These are phyloP conservation scores for Schizopygopsis malacanthus DNA, from an alignment of 2,797 vertebrate species.

Conservation along the genomic window DNA sequence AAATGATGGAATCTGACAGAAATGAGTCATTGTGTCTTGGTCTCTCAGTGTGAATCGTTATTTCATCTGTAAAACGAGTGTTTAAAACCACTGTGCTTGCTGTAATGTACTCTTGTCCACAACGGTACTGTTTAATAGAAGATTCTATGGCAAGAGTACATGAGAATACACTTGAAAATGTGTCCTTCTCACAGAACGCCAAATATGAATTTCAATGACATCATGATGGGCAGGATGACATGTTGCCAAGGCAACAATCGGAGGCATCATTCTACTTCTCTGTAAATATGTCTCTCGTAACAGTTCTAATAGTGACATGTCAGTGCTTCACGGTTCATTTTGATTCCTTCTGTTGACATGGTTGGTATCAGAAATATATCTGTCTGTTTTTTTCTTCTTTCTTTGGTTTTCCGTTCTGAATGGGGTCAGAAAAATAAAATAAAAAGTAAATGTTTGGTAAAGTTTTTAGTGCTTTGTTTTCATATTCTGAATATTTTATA, in stretches of 20 bases:
- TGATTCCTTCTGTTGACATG: conserved; percentile 49
- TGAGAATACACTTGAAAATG: conserved; percentile 43
- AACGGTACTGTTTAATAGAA: conserved; percentile 36
- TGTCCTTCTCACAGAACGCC: conserved; percentile 30
- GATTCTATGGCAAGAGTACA: conserved; percentile 40
- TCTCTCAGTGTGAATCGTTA: conserved; percentile 53
- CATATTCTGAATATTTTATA: conserved; percentile 85
- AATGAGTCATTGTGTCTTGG: conserved; percentile 53
- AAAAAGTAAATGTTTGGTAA: conserved; percentile 82
- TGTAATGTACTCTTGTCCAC: conserved; percentile 46
- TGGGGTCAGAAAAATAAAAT: conserved; percentile 71
- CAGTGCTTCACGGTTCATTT: conserved; percentile 58
- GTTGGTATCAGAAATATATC: conserved; percentile 45
- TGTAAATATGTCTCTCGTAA: conserved; percentile 58
- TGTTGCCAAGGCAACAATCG: conserved; percentile 39
- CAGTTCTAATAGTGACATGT: conserved; percentile 58
- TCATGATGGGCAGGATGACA: conserved; percentile 47
- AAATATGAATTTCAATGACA: conserved; percentile 53
- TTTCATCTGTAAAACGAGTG: conserved; percentile 49
- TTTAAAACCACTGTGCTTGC: conserved; percentile 57
- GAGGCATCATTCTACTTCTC: conserved; percentile 40
- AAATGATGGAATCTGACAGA: conserved; percentile 40
- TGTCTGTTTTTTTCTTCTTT: conserved; percentile 47
- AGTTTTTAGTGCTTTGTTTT: conserved; percentile 86
- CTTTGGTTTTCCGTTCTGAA: conserved; percentile 68